Conservation (phyloP, 2,113 vertebrate genomes). For the Catharus fuscescens region DNA sequence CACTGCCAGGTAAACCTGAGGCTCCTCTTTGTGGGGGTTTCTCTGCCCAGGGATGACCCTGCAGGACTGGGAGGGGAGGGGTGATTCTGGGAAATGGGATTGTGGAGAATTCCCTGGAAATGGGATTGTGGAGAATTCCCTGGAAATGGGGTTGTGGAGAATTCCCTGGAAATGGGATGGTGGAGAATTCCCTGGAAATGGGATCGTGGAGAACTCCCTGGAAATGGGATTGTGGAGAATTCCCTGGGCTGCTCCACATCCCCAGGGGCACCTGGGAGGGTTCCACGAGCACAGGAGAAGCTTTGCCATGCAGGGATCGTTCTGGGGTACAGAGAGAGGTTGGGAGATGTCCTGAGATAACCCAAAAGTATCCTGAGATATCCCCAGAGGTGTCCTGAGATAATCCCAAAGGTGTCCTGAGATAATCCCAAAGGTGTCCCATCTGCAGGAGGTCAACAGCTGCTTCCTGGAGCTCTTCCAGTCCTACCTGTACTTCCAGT, state of each 20-base stretch:
- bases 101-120: fast-evolving
- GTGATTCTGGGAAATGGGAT: not conserved
- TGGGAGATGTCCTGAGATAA: not conserved
- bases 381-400: not conserved
- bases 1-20: conserved; percentile 85
- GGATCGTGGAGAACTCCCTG: fast-evolving
- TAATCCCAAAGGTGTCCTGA: not conserved
- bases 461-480: conserved; percentile 95
- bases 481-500: conserved; percentile 93
- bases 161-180: not conserved
- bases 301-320: not conserved
- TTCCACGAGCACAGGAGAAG: not conserved
- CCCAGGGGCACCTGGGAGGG: not conserved
- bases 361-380: not conserved
- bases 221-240: not conserved
- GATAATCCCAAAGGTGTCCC: not conserved
- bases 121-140: not conserved
- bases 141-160: fast-evolving
- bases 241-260: not conserved
- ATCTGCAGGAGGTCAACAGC: conserved; percentile 86
- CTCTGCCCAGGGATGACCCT: not conserved
- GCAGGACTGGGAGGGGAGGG: not conserved
- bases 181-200: fast-evolving
- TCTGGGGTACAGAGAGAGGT: not conserved
- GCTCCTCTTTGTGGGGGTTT: not conserved